Conservation (phyloP, 2,888 invertebrate genomes). For the Deroplatys truncata region DNA sequence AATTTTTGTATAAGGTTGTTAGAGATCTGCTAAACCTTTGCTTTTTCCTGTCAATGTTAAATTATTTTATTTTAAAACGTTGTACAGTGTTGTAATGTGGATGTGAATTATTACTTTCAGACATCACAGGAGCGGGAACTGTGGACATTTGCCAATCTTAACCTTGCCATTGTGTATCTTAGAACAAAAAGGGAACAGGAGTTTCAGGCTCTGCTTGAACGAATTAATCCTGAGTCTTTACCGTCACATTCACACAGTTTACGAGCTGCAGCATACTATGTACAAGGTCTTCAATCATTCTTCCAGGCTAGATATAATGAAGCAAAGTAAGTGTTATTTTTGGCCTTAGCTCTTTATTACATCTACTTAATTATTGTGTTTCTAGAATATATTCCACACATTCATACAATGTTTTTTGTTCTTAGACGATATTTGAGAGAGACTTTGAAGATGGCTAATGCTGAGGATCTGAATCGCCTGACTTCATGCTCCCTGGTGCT, state of each 20-base stretch:
- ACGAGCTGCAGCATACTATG: slow-evolving; percentile 94
- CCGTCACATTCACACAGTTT: slow-evolving; percentile 90
- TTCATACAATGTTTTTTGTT: slow-evolving; percentile 23
- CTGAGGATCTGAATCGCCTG: slow-evolving; percentile 92
- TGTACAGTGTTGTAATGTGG: background rate
- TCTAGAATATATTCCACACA: background rate
- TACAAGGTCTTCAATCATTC: slow-evolving; percentile 94
- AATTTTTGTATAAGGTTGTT: too few species aligned
- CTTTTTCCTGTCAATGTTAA: too few species aligned
- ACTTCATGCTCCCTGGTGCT: slow-evolving; percentile 95
- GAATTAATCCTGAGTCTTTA: slow-evolving; percentile 87
- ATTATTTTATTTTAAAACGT: background rate
- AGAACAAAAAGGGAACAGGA: slow-evolving; percentile 86
- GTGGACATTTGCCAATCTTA: slow-evolving; percentile 92
- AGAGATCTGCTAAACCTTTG: too few species aligned
- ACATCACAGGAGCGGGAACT: slow-evolving; percentile 85
- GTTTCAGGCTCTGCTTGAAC: slow-evolving; percentile 79
- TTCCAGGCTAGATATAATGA: slow-evolving; percentile 95
- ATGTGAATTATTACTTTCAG: slow-evolving; percentile 45
- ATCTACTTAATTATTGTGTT: background rate
- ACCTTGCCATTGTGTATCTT: slow-evolving; percentile 93
- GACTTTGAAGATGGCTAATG: slow-evolving; percentile 96
- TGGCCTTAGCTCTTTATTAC: background rate
- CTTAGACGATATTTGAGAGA: slow-evolving; percentile 87
- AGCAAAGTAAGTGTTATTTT: slow-evolving; percentile 77